Base-by-base conservation (phyloP, 2,888 invertebrate species). In the Muscina levida region DNA sequence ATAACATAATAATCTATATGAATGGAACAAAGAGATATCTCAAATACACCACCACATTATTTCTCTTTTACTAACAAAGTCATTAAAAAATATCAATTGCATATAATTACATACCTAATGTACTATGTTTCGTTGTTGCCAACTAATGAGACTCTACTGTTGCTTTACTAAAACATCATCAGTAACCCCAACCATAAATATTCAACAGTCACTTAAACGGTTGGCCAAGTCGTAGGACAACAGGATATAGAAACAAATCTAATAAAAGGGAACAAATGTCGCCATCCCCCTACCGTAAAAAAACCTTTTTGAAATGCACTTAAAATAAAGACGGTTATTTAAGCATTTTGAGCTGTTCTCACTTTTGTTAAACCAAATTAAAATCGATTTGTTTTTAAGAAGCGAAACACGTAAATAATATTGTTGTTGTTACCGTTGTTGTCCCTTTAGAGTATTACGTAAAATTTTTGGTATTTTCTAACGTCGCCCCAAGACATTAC, bases 211-310 rank as follows among this genome's bases (percentile, higher is more conserved):
- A 57, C 73, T 78, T 51, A n/a, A n/a, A n/a, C 71, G 56, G 17
- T 10, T 19, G 48, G 19, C 8, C 19, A 15, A n/a, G n/a, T 62
- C 2, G 1, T 42, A 13, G 66, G 56, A 71, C 53, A 46, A 31
- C 77, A 84, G 85, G 84, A 85, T 87, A 87, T 86, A 85, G 86
- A 85, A 84, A 83, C 84, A 85, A 87, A 87, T 87, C 88, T 86
- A 88, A 88, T 87, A 87, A 87, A 87, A 85, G 85, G 85, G 87
- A 57, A 79, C 67, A 82, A 82, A 79, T 74, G 79, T 65, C 74
- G 71, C 67, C 44, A n/a, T n/a, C n/a, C 51, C 24, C 39, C 19
- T 46, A 39, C 44, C 46, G 46, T 59, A 44, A n/a, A 46, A 76
- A 66, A 75, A 73, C 74, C 68, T n/a, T n/a, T n/a, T n/a, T n/a